Evolutionary conservation across 2,888 invertebrate genomes (phyloP).

Genomic region (Ommatoiulus sabulosus): DNA sequence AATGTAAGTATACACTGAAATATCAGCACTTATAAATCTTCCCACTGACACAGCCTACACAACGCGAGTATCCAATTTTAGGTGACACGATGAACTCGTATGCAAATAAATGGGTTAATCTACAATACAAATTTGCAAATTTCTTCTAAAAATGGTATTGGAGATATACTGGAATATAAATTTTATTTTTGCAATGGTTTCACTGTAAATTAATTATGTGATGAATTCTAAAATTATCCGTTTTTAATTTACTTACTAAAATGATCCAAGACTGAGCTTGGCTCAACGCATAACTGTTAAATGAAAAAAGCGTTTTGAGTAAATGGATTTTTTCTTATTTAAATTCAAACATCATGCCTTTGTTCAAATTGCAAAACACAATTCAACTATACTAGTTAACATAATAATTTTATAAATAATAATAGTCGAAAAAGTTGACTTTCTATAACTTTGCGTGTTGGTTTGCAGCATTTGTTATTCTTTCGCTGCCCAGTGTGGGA

Average conservation of each 20-base stretch:
- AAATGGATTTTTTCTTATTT: too few relatives aligned
- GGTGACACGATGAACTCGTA: neutral
- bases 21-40: neutral
- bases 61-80: neutral
- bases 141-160: too few relatives aligned
- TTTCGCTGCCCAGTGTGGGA: neutral
- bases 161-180: too few relatives aligned
- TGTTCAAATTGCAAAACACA: neutral
- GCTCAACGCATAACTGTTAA: too few relatives aligned
- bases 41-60: neutral
- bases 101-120: neutral
- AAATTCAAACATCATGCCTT: too few relatives aligned
- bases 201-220: too few relatives aligned
- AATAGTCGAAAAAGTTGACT: neutral
- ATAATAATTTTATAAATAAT: neutral
- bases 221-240: too few relatives aligned
- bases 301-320: too few relatives aligned
- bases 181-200: too few relatives aligned
- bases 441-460: neutral
- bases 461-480: neutral
- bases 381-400: neutral
- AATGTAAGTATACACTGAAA: slow-evolving; percentile 53
- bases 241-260: too few relatives aligned
- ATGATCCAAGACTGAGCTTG: too few relatives aligned
- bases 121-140: too few relatives aligned